Evolutionary conservation across 2,113 vertebrate species (phyloP).

Genomic region (Micronycteris hirsuta): DNA sequence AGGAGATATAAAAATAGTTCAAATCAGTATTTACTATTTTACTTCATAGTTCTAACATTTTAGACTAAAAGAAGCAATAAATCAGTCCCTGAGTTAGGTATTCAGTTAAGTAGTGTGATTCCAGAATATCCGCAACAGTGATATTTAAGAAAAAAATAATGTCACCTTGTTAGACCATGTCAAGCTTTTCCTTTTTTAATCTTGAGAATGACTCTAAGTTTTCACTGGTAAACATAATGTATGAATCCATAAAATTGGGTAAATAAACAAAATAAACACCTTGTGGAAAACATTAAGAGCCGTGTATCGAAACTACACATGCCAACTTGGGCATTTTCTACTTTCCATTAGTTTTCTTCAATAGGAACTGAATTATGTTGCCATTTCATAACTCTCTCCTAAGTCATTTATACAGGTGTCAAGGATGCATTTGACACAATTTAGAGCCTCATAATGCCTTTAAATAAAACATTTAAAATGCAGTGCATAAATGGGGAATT

Average conservation of each 20-base stretch:
- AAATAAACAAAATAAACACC: constrained; percentile 15
- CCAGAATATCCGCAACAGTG: neutral
- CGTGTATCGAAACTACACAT: constrained; percentile 4
- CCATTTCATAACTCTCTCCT: constrained; percentile 53
- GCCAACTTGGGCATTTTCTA: constrained; percentile 45
- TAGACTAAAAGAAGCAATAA: constrained; percentile 15
- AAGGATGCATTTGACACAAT: constrained; percentile 40
- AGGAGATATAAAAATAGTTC: neutral
- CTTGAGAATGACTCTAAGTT: neutral
- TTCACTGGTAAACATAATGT: neutral
- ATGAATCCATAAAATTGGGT: neutral
- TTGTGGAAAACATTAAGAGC: constrained; percentile 39
- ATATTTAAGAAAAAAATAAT: constrained; percentile 24
- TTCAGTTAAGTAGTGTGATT: constrained; percentile 1
- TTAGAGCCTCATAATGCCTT: constrained; percentile 43
- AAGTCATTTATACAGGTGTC: constrained; percentile 39
- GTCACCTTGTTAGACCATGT: neutral
- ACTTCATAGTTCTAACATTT: neutral
- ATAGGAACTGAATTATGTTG: constrained; percentile 58
- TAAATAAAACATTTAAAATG: constrained; percentile 24
- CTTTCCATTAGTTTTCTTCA: constrained; percentile 45
- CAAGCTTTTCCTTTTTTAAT: neutral
- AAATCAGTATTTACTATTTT: constrained; percentile 16
- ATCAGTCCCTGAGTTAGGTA: neutral
- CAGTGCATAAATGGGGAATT: neutral